phyloP scores from a whole-genome alignment of 2,888 invertebrate species.

The Lysandra bellargus region DNA sequence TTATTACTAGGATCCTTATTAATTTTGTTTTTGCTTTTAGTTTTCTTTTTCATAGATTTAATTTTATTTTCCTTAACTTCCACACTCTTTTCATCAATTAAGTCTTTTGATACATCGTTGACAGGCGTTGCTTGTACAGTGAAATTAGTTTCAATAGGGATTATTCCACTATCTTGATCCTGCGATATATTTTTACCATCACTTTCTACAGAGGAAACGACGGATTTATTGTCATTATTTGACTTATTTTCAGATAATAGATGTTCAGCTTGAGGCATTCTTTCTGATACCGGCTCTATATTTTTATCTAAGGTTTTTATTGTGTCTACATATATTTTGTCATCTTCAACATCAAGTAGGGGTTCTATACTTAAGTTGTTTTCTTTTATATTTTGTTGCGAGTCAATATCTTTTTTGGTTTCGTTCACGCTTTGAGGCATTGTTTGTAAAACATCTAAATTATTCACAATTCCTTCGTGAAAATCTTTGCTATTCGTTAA shows the following conservation, averaged over 20 bases:
- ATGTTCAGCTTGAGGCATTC: background rate
- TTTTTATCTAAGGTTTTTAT: background rate
- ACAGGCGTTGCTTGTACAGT: background rate
- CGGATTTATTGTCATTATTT: background rate
- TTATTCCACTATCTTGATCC: background rate
- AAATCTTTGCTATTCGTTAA: background rate
- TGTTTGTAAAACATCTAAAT: background rate
- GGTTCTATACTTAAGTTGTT: background rate
- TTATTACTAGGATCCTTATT: background rate
- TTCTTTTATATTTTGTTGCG: background rate
- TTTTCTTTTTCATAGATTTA: constrained; percentile 35
- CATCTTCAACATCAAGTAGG: background rate
- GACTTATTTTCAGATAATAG: background rate
- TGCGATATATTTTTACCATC: background rate
- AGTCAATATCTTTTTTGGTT: background rate
- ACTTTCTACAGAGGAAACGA: background rate
- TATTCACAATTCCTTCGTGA: background rate
- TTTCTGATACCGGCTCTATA: background rate
- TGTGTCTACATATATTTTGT: background rate
- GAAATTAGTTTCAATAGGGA: background rate
- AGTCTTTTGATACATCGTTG: background rate
- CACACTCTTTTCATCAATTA: background rate
- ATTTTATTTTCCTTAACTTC: constrained; percentile 33
- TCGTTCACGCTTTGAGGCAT: background rate
- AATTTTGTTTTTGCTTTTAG: constrained; percentile 28